Conservation (phyloP, 1,140 invertebrate species). For the Diorhabda carinulata region DNA sequence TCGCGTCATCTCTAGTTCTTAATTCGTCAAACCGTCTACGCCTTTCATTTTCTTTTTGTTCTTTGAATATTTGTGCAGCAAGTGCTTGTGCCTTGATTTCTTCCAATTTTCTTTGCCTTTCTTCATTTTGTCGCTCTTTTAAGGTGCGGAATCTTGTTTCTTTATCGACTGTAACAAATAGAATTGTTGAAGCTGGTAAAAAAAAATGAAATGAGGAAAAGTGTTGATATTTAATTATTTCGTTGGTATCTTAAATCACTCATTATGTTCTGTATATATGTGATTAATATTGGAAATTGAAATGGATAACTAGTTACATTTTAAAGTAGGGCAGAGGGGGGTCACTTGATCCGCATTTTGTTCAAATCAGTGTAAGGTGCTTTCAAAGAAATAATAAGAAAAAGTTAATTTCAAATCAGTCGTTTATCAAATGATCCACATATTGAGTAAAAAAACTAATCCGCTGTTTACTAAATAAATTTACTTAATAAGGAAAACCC, state of each 20-base stretch:
- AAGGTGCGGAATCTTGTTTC: slow-evolving; percentile 61
- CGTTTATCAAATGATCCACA: too few species aligned
- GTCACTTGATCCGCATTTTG: too few species aligned
- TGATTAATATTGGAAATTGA: too few species aligned
- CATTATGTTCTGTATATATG: too few species aligned
- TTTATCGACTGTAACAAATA: slow-evolving; percentile 47
- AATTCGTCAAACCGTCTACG: slow-evolving; percentile 76
- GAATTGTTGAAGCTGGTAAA: not conserved
- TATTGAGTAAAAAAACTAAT: too few species aligned
- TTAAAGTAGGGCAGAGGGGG: too few species aligned
- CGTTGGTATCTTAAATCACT: not conserved
- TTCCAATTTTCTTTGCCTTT: slow-evolving; percentile 78
- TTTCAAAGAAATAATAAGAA: too few species aligned
- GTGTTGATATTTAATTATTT: not conserved
- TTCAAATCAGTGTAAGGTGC: too few species aligned
- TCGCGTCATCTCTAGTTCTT: slow-evolving; percentile 69
- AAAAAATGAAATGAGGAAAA: not conserved
- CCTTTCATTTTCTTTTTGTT: slow-evolving; percentile 82
- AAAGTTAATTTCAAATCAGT: too few species aligned
- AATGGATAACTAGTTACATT: too few species aligned
- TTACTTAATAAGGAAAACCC: too few species aligned
- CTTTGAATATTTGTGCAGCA: slow-evolving; percentile 79
- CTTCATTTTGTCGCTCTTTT: slow-evolving; percentile 79
- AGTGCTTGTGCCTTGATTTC: slow-evolving; percentile 81
- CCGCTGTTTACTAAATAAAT: too few species aligned